Conservation (phyloP, 2,113 vertebrate genomes). For the Calidris pygmaea region DNA sequence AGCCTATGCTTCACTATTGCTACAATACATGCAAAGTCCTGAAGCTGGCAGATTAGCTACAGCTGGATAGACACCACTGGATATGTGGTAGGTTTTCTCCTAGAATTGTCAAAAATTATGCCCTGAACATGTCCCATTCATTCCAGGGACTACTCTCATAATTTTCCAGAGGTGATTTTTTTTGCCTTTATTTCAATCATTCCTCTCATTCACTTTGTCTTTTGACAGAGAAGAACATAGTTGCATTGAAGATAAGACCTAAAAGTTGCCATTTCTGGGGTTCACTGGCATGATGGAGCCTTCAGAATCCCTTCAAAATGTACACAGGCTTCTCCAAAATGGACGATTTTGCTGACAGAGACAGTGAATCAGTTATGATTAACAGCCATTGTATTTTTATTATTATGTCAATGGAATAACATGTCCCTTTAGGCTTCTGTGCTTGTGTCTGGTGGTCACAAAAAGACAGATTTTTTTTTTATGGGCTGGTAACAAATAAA, state of each 20-base stretch:
- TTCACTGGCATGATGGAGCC: background rate
- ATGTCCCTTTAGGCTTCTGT: background rate
- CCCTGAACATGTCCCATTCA: background rate
- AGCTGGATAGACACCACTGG: background rate
- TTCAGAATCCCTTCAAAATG: background rate
- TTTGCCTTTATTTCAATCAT: background rate
- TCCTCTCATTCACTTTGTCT: background rate
- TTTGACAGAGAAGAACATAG: background rate
- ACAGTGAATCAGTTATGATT: background rate
- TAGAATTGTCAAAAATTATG: background rate
- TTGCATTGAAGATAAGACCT: background rate
- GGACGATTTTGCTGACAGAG: background rate
- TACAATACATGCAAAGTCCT: background rate
- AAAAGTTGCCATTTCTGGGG: background rate
- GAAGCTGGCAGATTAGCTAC: background rate
- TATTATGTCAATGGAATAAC: background rate
- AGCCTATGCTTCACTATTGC: background rate
- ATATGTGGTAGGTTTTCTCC: background rate
- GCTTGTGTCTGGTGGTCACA: background rate
- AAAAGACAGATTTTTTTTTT: conserved; percentile 10
- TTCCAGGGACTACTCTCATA: background rate
- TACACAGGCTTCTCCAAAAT: background rate
- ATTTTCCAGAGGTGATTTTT: background rate
- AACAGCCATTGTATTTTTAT: background rate
- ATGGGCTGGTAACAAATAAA: background rate